Evolutionary conservation across 2,113 vertebrate species (phyloP).

Genomic region (Pantherophis guttatus): DNA sequence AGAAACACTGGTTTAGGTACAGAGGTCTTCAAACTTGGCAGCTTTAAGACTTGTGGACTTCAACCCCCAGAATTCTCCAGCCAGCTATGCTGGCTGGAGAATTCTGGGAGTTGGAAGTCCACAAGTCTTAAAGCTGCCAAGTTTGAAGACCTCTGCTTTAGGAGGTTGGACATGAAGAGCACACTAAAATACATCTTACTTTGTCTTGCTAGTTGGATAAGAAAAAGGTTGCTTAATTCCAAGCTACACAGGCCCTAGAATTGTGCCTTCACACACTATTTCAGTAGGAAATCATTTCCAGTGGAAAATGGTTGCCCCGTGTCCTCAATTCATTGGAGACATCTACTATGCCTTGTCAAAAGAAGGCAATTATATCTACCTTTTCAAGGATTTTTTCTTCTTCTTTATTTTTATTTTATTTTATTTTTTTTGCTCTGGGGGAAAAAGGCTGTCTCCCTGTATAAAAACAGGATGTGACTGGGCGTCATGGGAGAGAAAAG

Average conservation of each 20-base stretch:
- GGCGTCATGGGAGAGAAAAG: background rate
- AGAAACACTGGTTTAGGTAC: background rate
- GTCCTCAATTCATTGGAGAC: constrained; percentile 3
- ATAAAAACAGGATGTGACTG: background rate
- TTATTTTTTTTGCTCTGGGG: constrained; percentile 60
- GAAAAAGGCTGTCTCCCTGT: constrained; percentile 56
- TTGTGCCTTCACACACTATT: background rate
- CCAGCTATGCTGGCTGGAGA: too few species aligned
- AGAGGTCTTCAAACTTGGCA: too few species aligned
- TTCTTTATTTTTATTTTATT: background rate
- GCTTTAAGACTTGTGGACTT: too few species aligned
- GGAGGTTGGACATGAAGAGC: background rate
- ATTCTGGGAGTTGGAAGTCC: too few species aligned
- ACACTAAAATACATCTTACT: background rate
- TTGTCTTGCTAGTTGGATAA: background rate
- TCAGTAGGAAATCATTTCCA: background rate
- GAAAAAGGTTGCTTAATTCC: background rate
- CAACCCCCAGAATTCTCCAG: too few species aligned
- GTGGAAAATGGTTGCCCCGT: background rate
- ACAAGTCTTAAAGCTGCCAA: too few species aligned
- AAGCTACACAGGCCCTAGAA: background rate
- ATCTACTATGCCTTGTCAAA: constrained; percentile 31
- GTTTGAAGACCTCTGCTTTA: too few species aligned
- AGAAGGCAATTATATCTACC: constrained; percentile 31
- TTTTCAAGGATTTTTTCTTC: background rate